A percentile compares a stretch with the other conserved stretches of the same genome.
Conservation (phyloP, 2,888 invertebrate species). For the Trichogramma dendrolimi region DNA sequence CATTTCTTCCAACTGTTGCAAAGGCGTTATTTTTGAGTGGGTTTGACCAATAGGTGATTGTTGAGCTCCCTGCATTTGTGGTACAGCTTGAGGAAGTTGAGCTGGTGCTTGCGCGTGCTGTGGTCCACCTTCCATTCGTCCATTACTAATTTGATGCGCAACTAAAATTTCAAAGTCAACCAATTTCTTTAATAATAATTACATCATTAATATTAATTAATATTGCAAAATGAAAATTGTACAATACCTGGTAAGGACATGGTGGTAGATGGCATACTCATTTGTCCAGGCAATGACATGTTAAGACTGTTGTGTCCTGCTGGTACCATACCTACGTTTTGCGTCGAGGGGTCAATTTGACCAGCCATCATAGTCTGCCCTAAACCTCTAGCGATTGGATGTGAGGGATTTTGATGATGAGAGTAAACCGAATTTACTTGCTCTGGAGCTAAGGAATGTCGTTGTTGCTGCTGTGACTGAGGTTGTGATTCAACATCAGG, state of each 20-base stretch:
- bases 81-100: not conserved
- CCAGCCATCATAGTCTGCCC: slow-evolving; percentile 19
- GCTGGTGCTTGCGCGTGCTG: not conserved
- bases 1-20: too few relatives aligned
- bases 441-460: not conserved
- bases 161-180: too few relatives aligned
- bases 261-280: not conserved
- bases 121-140: slow-evolving; percentile 12
- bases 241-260: too few relatives aligned
- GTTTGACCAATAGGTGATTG: too few relatives aligned
- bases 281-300: slow-evolving; percentile 29
- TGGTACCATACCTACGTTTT: slow-evolving; percentile 28
- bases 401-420: slow-evolving; percentile 1
- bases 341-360: slow-evolving; percentile 19
- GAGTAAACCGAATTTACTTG: not conserved
- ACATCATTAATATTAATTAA: too few relatives aligned
- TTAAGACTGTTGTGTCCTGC: slow-evolving; percentile 28
- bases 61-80: too few relatives aligned
- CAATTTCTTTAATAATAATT: too few relatives aligned
- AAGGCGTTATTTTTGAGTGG: too few relatives aligned
- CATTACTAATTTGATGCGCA: slow-evolving; percentile 10
- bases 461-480: not conserved
- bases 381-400: not conserved
- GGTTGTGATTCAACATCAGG: not conserved
- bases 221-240: too few relatives aligned